Percentiles rank a stretch among this genome's conserved stretches.
These are phyloP conservation scores for Gobio occitaniae DNA, from an alignment of 2,797 vertebrate species.

Conservation along the genomic window DNA sequence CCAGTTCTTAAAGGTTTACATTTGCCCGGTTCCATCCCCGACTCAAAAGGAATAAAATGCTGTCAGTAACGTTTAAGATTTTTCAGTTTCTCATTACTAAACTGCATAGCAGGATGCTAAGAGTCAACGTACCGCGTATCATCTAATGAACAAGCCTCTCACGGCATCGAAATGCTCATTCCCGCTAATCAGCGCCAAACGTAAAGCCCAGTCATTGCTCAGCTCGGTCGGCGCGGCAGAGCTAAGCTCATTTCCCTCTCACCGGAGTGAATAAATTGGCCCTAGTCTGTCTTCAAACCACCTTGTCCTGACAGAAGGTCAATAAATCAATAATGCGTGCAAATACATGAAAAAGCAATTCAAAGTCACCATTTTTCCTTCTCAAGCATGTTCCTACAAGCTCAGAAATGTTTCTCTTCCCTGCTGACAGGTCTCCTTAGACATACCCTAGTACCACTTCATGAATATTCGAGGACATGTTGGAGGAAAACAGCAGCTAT, in stretches of 20 bases:
- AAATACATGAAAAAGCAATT: constrained; percentile 49
- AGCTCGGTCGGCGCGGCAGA: constrained; percentile 12
- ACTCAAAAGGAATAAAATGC: background rate
- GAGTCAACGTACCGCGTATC: constrained; percentile 41
- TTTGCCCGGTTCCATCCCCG: background rate
- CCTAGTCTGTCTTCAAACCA: constrained; percentile 39
- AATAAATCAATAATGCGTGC: constrained; percentile 55
- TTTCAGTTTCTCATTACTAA: background rate
- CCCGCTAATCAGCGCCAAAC: constrained; percentile 51
- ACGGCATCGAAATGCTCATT: constrained; percentile 40
- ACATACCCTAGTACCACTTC: background rate
- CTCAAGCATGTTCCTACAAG: constrained; percentile 40
- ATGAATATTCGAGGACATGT: constrained; percentile 40
- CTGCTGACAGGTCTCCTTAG: constrained; percentile 16
- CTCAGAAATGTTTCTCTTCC: constrained; percentile 35
- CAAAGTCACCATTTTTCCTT: constrained; percentile 32
- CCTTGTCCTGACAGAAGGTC: constrained; percentile 44
- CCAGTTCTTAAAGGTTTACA: background rate
- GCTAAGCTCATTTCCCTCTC: constrained; percentile 51
- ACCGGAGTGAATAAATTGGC: constrained; percentile 45
- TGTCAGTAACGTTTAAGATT: background rate
- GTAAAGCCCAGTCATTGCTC: constrained; percentile 37
- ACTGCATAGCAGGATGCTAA: constrained; percentile 33
- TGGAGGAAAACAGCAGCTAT: constrained; percentile 1
- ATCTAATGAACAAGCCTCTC: constrained; percentile 48